Evolutionary conservation across 2,888 invertebrate species (phyloP), one percentile per base, ranked within the genome.

Genomic region (Erpobdella octoculata): DNA sequence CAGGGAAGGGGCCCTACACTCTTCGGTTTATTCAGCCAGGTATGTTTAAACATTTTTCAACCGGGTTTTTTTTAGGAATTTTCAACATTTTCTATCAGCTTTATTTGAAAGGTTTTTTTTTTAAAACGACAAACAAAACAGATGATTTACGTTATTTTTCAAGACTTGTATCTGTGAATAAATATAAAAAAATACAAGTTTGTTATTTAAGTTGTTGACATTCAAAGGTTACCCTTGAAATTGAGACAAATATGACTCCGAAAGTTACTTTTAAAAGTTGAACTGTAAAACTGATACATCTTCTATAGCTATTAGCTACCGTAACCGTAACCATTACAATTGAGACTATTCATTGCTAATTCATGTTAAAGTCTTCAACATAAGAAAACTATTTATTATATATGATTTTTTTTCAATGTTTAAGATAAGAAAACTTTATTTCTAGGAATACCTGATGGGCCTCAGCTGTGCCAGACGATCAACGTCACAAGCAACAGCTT

Each of bases 371-470:
- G n/a, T n/a, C n/a, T n/a, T n/a, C n/a, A n/a, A n/a, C n/a, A n/a
- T n/a, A n/a, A n/a, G n/a, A n/a, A n/a, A n/a, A n/a, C n/a, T n/a
- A n/a, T n/a, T n/a, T n/a, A n/a, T n/a, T n/a, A n/a, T n/a, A n/a
- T n/a, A n/a, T n/a, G n/a, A n/a, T n/a, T n/a, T n/a, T n/a, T n/a
- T 15, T 41, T 41, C 46, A 41, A 41, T 8, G 18, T 58, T 21
- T 58, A 21, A 21, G 8, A 58, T 15, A 58, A 58, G 21, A 8
- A 58, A 62, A 62, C n/a, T 62, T n/a, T 21, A n/a, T 33, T 62
- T 62, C 35, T 9, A 62, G 62, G 62, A 8, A 62, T n/a, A 33
- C 62, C 62, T 6, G 62, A 62, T 33, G 2, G 33, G 28, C 62
- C 62, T 33, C 62, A 62, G 35, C 28, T n/a, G 12, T 62, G 62